phyloP scores from a whole-genome alignment of 2,797 vertebrate species.

The Nyctibius grandis region DNA sequence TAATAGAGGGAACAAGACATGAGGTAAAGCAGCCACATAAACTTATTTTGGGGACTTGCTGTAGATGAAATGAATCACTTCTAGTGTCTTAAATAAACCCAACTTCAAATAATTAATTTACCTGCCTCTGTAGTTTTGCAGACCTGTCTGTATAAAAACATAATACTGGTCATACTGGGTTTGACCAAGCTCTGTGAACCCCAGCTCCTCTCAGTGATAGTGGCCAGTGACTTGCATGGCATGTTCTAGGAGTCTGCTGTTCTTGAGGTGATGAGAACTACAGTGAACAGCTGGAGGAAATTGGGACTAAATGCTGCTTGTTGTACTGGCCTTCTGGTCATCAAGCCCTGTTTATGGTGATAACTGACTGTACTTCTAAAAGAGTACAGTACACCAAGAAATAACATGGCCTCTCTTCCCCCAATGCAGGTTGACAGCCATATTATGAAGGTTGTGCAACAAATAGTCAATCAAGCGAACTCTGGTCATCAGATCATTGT shows the following conservation, averaged over 20 bases:
- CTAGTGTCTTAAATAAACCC: background rate
- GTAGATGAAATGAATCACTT: background rate
- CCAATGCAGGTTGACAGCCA: constrained; percentile 85
- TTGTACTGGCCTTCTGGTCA: background rate
- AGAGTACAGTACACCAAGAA: background rate
- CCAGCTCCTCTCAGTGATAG: background rate
- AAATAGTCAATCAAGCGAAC: constrained; percentile 90
- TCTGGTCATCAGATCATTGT: constrained; percentile 93
- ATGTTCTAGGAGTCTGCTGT: background rate
- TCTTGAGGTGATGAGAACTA: background rate
- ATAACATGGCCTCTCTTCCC: background rate
- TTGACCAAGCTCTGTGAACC: background rate
- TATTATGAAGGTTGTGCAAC: constrained; percentile 96
- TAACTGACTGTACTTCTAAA: background rate
- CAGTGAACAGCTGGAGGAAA: background rate
- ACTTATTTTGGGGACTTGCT: background rate
- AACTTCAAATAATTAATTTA: background rate
- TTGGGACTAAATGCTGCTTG: background rate
- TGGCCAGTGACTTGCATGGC: background rate
- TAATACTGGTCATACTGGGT: background rate
- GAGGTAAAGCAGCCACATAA: constrained; percentile 61
- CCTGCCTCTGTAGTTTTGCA: background rate
- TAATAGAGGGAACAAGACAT: constrained; percentile 73
- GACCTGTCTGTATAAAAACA: background rate
- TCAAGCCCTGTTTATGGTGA: too few relatives aligned